Conservation (phyloP, 2,888 invertebrate genomes). For the Nudaria mundana region DNA sequence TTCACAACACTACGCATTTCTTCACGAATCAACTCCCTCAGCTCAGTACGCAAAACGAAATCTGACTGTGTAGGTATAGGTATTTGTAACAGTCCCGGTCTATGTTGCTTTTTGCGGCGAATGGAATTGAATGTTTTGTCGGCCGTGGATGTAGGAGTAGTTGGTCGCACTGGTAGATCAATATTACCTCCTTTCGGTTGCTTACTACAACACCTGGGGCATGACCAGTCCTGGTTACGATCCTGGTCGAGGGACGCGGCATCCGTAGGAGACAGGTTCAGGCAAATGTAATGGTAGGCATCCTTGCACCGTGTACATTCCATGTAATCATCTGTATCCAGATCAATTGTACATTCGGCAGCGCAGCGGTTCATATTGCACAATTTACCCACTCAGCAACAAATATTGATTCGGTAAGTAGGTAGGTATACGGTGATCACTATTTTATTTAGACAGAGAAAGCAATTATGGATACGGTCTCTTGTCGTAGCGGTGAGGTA, state of each 20-base stretch:
- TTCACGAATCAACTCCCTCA: conserved; percentile 4
- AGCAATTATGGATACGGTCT: too few relatives aligned
- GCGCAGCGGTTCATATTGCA: conserved; percentile 1
- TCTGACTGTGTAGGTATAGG: neutral
- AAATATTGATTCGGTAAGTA: too few relatives aligned
- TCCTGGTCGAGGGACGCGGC: neutral
- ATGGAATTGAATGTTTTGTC: conserved; percentile 3
- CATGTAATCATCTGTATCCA: neutral
- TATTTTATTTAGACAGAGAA: too few relatives aligned
- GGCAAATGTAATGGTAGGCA: neutral
- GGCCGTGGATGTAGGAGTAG: conserved; percentile 5
- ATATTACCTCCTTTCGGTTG: conserved; percentile 3
- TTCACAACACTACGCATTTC: conserved; percentile 3
- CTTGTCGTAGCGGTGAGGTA: too few relatives aligned
- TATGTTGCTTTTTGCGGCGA: conserved; percentile 1
- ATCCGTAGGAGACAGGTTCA: neutral
- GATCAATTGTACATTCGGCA: neutral
- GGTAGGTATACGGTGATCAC: too few relatives aligned
- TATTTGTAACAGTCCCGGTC: neutral
- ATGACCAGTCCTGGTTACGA: neutral
- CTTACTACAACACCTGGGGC: conserved; percentile 4
- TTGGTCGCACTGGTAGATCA: neutral
- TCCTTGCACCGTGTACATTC: conserved; percentile 3
- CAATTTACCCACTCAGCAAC: too few relatives aligned
- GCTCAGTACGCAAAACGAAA: neutral